phyloP scores from a whole-genome alignment of 2,113 vertebrate species.

The Bolborhynchus lineola region DNA sequence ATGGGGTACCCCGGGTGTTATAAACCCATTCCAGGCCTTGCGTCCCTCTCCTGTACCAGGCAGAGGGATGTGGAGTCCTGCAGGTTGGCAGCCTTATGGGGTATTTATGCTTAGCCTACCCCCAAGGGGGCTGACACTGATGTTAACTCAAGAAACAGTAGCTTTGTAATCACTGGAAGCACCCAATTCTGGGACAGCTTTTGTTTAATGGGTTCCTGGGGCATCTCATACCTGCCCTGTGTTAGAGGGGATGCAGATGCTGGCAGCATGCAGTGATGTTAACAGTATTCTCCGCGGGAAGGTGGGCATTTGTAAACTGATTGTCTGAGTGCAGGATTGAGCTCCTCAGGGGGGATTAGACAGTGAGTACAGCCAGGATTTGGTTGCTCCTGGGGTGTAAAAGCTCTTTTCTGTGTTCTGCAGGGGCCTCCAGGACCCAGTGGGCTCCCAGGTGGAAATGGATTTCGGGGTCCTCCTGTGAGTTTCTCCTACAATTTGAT shows the following conservation, averaged over 20 bases:
- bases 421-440: slow-evolving; percentile 92
- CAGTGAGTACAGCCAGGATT: background rate
- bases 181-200: background rate
- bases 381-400: background rate
- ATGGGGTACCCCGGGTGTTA: background rate
- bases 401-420: background rate
- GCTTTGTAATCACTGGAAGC: background rate
- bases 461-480: slow-evolving; percentile 87
- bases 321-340: background rate
- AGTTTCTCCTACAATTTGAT: slow-evolving; percentile 57
- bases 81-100: background rate
- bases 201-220: background rate
- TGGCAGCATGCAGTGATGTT: fast-evolving
- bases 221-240: background rate
- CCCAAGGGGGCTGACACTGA: background rate
- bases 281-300: fast-evolving
- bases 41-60: background rate
- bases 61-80: background rate
- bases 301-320: fast-evolving
- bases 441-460: slow-evolving; percentile 85
- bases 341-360: fast-evolving
- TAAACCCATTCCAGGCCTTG: background rate
- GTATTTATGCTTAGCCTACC: background rate
- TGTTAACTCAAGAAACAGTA: background rate
- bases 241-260: background rate